Percentiles rank a stretch among this genome's conserved stretches.
Conservation (phyloP, 2,797 vertebrate species). For the Myotis pilosus region DNA sequence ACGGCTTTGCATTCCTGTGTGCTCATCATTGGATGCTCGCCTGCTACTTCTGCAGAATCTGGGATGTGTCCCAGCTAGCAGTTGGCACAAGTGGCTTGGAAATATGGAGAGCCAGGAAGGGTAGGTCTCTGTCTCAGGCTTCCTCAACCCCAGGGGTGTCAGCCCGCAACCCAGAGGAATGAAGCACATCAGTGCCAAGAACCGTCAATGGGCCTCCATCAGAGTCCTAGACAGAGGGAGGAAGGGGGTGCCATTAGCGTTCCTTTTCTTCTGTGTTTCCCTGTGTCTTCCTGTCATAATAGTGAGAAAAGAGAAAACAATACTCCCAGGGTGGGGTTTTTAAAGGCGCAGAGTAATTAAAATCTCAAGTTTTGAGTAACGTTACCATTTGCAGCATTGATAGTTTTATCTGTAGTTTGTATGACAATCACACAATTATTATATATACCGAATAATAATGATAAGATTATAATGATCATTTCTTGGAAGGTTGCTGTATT, state of each 20-base stretch:
- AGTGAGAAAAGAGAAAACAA: not conserved
- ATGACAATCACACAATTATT: not conserved
- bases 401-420: not conserved
- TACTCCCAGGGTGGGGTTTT: not conserved
- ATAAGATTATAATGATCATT: not conserved
- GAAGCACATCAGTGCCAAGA: not conserved
- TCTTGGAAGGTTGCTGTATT: not conserved
- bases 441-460: not conserved
- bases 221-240: not conserved
- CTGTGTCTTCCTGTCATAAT: not conserved
- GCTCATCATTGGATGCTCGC: slow-evolving; percentile 16
- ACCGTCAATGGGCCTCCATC: not conserved
- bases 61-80: slow-evolving; percentile 43
- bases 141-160: not conserved
- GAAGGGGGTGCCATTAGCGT: not conserved
- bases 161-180: not conserved
- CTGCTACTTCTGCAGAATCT: slow-evolving; percentile 38
- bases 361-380: not conserved
- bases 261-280: slow-evolving; percentile 10
- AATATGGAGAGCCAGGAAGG: slow-evolving; percentile 32
- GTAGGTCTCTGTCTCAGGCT: slow-evolving; percentile 12
- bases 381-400: not conserved
- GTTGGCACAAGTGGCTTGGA: slow-evolving; percentile 46
- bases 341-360: not conserved
- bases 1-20: not conserved